phyloP scores from a whole-genome alignment of 2,797 vertebrate species.

The Clarias fuscus region DNA sequence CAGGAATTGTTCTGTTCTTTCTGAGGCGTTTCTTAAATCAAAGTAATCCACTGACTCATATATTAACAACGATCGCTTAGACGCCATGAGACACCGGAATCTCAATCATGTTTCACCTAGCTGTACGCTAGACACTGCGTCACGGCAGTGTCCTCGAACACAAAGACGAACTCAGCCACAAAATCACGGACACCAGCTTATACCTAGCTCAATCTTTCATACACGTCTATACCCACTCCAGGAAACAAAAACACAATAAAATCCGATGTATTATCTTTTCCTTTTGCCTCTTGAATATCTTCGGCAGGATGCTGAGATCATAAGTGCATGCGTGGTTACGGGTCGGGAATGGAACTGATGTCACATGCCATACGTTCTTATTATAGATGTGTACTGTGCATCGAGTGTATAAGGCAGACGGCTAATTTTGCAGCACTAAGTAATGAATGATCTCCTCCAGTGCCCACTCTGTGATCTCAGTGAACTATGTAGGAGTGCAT shows the following conservation, averaged over 20 bases:
- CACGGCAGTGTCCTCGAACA: not conserved
- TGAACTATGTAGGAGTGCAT: slow-evolving; percentile 41
- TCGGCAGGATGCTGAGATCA: slow-evolving; percentile 24
- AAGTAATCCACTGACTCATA: slow-evolving; percentile 51
- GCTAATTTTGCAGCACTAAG: slow-evolving; percentile 20
- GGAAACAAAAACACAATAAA: not conserved
- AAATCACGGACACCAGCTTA: slow-evolving; percentile 32
- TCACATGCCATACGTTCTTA: slow-evolving; percentile 38
- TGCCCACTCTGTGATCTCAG: slow-evolving; percentile 40
- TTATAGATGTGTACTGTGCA: slow-evolving; percentile 40
- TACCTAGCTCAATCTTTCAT: not conserved
- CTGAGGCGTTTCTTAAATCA: slow-evolving; percentile 36
- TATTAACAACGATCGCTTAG: slow-evolving; percentile 40
- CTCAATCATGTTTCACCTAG: slow-evolving; percentile 44
- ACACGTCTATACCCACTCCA: not conserved
- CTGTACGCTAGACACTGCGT: slow-evolving; percentile 34
- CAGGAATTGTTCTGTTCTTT: slow-evolving; percentile 37
- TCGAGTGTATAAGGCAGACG: slow-evolving; percentile 9
- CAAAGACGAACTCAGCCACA: slow-evolving; percentile 21
- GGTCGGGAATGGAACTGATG: slow-evolving; percentile 25
- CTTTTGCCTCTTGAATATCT: not conserved
- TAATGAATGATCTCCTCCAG: slow-evolving; percentile 30
- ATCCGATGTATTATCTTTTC: slow-evolving; percentile 22
- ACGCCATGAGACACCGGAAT: slow-evolving; percentile 20
- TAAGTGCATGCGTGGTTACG: slow-evolving; percentile 28